These are phyloP conservation scores for Melanostigma gelatinosum DNA, from an alignment of 2,113 vertebrate species.

Conservation along the genomic window DNA sequence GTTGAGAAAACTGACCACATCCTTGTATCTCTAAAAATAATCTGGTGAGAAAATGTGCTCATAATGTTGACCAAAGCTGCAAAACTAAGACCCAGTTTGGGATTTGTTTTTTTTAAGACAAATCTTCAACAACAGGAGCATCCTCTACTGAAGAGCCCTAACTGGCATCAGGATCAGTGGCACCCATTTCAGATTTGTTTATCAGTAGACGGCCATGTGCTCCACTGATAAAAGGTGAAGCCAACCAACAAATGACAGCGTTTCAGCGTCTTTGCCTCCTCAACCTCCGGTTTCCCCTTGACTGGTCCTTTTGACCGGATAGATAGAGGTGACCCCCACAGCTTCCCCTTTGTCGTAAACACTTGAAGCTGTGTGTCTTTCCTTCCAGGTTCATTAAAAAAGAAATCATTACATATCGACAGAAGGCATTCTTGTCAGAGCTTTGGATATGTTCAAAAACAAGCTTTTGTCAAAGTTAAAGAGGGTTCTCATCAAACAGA, in stretches of 20 bases:
- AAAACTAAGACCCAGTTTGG: background rate
- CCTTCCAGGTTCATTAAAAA: slow-evolving; percentile 17
- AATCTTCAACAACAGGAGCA: background rate
- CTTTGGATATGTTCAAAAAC: background rate
- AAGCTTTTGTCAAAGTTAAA: slow-evolving; percentile 20
- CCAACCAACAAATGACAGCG: slow-evolving; percentile 29
- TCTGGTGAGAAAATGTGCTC: background rate
- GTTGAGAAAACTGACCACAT: background rate
- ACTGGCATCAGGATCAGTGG: slow-evolving; percentile 43
- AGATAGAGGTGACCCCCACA: slow-evolving; percentile 12
- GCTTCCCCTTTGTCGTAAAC: slow-evolving; percentile 13
- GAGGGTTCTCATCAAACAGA: slow-evolving; percentile 36
- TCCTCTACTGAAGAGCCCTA: background rate
- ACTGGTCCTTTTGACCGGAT: slow-evolving; percentile 28
- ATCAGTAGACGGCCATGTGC: slow-evolving; percentile 58
- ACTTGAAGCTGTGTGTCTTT: slow-evolving; percentile 19
- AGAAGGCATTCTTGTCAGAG: slow-evolving; percentile 6
- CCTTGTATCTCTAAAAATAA: background rate
- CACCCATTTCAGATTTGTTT: slow-evolving; percentile 48
- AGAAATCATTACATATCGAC: slow-evolving; percentile 18
- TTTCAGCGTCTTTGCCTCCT: slow-evolving; percentile 22
- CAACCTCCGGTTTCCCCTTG: slow-evolving; percentile 63
- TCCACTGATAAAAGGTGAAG: slow-evolving; percentile 65
- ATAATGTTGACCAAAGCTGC: background rate
- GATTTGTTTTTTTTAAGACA: background rate